Evolutionary conservation across 2,888 invertebrate species (phyloP).

Genomic region (Melanchra persicariae): DNA sequence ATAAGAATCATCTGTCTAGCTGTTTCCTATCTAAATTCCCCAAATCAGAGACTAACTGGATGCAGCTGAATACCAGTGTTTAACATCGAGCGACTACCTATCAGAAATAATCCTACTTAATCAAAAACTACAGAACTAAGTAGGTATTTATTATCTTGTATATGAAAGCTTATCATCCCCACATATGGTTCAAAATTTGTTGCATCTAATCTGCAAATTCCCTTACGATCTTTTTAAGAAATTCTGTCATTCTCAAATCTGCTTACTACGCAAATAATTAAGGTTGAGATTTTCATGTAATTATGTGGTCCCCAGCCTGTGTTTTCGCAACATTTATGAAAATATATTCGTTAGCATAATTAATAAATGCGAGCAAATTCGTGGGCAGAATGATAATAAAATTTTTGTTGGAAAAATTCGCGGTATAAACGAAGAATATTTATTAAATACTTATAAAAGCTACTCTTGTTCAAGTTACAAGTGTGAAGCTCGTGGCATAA

Average conservation of each 20-base stretch:
- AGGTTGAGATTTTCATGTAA: constrained; percentile 9
- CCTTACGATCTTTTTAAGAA: background rate
- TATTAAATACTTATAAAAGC: constrained; percentile 6
- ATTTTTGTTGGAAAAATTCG: constrained; percentile 5
- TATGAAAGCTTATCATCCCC: background rate
- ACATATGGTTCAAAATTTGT: background rate
- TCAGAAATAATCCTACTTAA: too few species aligned
- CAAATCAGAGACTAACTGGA: too few species aligned
- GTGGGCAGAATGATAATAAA: constrained; percentile 5
- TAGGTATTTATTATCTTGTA: too few species aligned
- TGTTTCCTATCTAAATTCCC: too few species aligned
- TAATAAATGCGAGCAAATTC: constrained; percentile 4
- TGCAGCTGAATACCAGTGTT: too few species aligned
- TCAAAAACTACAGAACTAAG: too few species aligned
- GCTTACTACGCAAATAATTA: accelerated
- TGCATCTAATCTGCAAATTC: background rate
- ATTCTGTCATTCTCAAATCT: background rate
- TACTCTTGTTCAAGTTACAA: too few species aligned
- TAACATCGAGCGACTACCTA: too few species aligned
- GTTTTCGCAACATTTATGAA: constrained; percentile 24
- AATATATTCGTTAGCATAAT: constrained; percentile 32
- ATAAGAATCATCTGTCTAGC: too few species aligned
- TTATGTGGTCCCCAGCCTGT: too few species aligned
- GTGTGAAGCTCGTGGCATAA: too few species aligned
- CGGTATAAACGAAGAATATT: background rate